These are phyloP conservation scores for Drosophila robusta DNA, from an alignment of 2,888 invertebrate species.

Conservation along the genomic window DNA sequence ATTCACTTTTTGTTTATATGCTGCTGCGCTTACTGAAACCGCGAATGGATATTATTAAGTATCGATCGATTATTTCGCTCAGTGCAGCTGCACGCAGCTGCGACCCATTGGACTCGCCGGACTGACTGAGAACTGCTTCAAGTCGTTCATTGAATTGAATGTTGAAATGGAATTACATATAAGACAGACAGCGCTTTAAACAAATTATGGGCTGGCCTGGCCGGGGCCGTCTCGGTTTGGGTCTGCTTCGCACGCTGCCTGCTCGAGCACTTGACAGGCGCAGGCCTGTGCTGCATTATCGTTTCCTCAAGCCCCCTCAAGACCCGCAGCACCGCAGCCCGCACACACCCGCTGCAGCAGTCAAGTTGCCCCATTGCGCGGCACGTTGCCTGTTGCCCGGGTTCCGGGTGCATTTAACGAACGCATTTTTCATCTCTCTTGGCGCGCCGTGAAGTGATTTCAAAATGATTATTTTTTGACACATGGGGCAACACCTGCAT, in stretches of 20 bases:
- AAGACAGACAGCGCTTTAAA: slow-evolving; percentile 60
- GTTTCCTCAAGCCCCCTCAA: neutral
- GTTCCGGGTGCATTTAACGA: slow-evolving; percentile 58
- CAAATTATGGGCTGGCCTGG: slow-evolving; percentile 43
- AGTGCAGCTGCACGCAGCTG: slow-evolving; percentile 60
- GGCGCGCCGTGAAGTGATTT: slow-evolving; percentile 70
- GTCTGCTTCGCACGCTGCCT: slow-evolving; percentile 31
- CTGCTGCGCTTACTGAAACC: too few species aligned
- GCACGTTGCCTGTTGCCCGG: slow-evolving; percentile 13
- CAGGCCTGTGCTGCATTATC: slow-evolving; percentile 27
- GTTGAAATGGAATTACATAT: slow-evolving; percentile 59
- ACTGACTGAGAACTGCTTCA: slow-evolving; percentile 55
- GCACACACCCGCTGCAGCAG: neutral
- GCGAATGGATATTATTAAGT: neutral
- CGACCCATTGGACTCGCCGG: slow-evolving; percentile 22
- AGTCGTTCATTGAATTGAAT: slow-evolving; percentile 67
- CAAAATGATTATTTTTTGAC: slow-evolving; percentile 80
- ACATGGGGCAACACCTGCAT: slow-evolving; percentile 78
- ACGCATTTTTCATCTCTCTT: slow-evolving; percentile 72
- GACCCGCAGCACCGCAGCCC: too few species aligned
- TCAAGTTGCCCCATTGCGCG: slow-evolving; percentile 11
- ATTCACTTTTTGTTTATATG: too few species aligned
- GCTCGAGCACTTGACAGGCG: slow-evolving; percentile 34
- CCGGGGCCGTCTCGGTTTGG: slow-evolving; percentile 5
- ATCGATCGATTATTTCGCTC: slow-evolving; percentile 21